A percentile compares a stretch with the other conserved stretches of the same genome.
Conservation (phyloP, 1,140 invertebrate genomes). For the Holcopasites calliopsidis region DNA sequence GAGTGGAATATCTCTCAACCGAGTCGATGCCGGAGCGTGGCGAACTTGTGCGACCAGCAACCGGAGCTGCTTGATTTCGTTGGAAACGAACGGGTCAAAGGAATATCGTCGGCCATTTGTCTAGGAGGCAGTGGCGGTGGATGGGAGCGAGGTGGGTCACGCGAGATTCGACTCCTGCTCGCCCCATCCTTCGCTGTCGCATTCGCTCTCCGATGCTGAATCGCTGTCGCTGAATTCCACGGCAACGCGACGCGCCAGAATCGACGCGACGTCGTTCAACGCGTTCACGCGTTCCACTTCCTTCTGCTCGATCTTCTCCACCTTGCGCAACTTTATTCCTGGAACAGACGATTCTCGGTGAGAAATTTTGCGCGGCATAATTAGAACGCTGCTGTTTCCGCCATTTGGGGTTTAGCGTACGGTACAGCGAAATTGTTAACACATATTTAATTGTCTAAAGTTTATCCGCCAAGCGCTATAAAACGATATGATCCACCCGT, state of each 20-base stretch:
- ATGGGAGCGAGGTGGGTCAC: slow-evolving; percentile 77
- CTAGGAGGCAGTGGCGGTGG: slow-evolving; percentile 71
- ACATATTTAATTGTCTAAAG: no score
- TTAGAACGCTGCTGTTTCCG: no score
- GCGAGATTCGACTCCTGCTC: slow-evolving; percentile 83
- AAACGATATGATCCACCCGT: no score
- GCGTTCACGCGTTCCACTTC: slow-evolving; percentile 88
- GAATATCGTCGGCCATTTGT: slow-evolving; percentile 44
- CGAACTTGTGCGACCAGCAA: slow-evolving; percentile 17
- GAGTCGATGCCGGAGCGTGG: no score
- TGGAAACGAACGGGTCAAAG: slow-evolving; percentile 20
- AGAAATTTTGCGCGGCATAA: no score
- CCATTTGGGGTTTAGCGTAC: no score
- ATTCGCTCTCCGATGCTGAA: slow-evolving; percentile 88
- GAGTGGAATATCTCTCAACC: no score
- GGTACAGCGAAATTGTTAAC: no score
- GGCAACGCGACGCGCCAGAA: slow-evolving; percentile 94
- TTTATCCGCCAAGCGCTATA: no score
- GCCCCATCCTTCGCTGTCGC: slow-evolving; percentile 86
- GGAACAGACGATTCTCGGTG: no score
- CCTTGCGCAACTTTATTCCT: slow-evolving; percentile 95
- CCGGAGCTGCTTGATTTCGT: not conserved
- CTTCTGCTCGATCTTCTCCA: slow-evolving; percentile 92
- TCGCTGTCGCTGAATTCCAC: slow-evolving; percentile 97
- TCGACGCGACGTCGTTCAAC: slow-evolving; percentile 96